Conservation (phyloP, 2,888 invertebrate genomes). For the Eucriotettix oculatus region DNA sequence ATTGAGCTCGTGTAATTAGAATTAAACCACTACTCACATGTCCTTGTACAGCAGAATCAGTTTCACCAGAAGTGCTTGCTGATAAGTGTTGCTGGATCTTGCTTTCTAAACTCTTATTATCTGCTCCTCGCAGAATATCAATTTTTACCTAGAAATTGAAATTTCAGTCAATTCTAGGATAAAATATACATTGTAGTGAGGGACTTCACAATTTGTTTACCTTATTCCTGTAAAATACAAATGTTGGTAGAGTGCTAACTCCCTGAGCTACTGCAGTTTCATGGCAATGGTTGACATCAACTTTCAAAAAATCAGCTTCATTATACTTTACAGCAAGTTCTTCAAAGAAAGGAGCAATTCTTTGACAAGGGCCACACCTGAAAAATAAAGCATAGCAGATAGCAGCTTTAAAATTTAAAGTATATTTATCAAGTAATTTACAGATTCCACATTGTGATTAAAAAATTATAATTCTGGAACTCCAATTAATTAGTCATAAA, state of each 20-base stretch:
- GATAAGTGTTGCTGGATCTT: conserved; percentile 80
- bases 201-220: conserved; percentile 21
- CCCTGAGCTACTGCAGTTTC: conserved; percentile 78
- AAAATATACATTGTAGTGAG: neutral
- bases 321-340: conserved; percentile 75
- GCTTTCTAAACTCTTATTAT: conserved; percentile 60
- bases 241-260: conserved; percentile 95
- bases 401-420: no score
- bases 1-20: no score
- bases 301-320: conserved; percentile 78
- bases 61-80: conserved; percentile 41
- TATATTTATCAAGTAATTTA: no score
- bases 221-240: conserved; percentile 81
- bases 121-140: conserved; percentile 77
- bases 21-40: conserved; percentile 46
- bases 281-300: conserved; percentile 86
- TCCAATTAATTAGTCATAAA: no score
- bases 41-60: conserved; percentile 43
- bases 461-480: no score
- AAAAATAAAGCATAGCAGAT: neutral
- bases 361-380: conserved; percentile 87
- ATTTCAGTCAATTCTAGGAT: neutral
- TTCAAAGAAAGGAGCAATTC: conserved; percentile 85
- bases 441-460: no score
- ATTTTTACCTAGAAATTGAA: conserved; percentile 45